These are phyloP conservation scores for Cyclophora albipunctata DNA, from an alignment of 2,888 invertebrate species.

Conservation along the genomic window DNA sequence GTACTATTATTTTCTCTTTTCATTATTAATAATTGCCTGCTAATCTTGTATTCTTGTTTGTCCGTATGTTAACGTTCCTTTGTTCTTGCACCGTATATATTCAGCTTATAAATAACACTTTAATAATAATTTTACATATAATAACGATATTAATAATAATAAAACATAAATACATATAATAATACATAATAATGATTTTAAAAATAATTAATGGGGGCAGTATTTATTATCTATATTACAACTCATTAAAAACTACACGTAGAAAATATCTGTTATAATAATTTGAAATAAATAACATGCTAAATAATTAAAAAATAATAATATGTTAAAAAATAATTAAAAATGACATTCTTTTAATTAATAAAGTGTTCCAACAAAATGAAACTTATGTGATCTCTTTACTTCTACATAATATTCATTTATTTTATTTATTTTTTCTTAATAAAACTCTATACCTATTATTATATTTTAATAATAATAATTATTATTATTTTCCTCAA, in stretches of 20 bases:
- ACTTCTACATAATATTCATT: conserved; percentile 66
- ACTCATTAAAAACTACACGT: conserved; percentile 64
- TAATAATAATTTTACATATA: conserved; percentile 7
- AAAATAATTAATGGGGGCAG: conserved; percentile 51
- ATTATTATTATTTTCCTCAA: conserved; percentile 67
- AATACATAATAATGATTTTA: conserved; percentile 40
- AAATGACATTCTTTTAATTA: conserved; percentile 43
- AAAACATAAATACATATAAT: conserved; percentile 23
- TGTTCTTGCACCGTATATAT: conserved; percentile 50
- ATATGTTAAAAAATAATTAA: conserved; percentile 71
- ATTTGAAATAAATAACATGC: conserved; percentile 76
- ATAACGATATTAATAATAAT: conserved; percentile 24
- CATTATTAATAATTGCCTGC: conserved; percentile 52
- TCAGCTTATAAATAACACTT: conserved; percentile 42
- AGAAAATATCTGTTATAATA: conserved; percentile 70
- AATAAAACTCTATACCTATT: conserved; percentile 74
- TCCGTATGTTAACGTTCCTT: conserved; percentile 43
- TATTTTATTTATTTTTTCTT: conserved; percentile 55
- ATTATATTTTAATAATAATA: conserved; percentile 66
- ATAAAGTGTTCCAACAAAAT: conserved; percentile 32
- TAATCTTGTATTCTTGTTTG: conserved; percentile 33
- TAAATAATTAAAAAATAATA: conserved; percentile 49
- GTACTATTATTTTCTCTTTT: conserved; percentile 27
- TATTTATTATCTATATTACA: conserved; percentile 66
- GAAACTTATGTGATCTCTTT: conserved; percentile 59